Percentiles rank a stretch among this genome's conserved stretches.
phyloP scores from a whole-genome alignment of 2,113 vertebrate species.

The Malurus cyaneus region DNA sequence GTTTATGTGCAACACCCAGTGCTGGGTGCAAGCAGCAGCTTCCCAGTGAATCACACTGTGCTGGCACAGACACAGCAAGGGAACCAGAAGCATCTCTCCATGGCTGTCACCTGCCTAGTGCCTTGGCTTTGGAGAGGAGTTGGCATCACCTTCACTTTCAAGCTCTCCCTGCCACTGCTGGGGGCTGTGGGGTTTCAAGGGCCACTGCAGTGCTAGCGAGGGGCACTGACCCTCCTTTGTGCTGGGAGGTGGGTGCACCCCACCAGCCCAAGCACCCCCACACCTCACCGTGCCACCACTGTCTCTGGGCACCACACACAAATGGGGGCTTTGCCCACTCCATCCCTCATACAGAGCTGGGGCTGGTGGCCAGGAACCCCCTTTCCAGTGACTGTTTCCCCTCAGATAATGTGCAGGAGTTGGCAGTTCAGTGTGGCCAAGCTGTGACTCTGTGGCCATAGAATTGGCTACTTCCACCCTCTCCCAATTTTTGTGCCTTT shows the following conservation, averaged over 20 bases:
- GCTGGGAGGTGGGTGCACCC: background rate
- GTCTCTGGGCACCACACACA: accelerated
- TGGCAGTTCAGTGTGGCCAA: background rate
- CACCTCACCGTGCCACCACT: no score
- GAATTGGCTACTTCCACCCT: background rate
- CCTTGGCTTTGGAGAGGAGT: background rate
- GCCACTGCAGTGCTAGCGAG: accelerated
- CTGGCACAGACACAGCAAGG: background rate
- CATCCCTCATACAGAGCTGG: accelerated
- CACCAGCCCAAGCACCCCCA: background rate
- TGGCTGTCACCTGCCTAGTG: accelerated
- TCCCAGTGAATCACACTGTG: background rate
- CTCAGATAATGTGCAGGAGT: accelerated
- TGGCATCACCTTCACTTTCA: background rate
- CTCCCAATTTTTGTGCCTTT: background rate
- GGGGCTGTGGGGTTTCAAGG: background rate
- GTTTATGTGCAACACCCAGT: background rate
- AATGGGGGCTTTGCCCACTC: background rate
- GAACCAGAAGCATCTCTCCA: background rate
- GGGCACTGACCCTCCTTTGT: accelerated
- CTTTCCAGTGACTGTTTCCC: background rate
- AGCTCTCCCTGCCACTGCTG: background rate
- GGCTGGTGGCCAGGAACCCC: background rate
- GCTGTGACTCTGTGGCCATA: accelerated
- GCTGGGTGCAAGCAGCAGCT: background rate